These are phyloP conservation scores for Yasuhikotakia modesta DNA, from an alignment of 2,797 vertebrate species.

Conservation along the genomic window DNA sequence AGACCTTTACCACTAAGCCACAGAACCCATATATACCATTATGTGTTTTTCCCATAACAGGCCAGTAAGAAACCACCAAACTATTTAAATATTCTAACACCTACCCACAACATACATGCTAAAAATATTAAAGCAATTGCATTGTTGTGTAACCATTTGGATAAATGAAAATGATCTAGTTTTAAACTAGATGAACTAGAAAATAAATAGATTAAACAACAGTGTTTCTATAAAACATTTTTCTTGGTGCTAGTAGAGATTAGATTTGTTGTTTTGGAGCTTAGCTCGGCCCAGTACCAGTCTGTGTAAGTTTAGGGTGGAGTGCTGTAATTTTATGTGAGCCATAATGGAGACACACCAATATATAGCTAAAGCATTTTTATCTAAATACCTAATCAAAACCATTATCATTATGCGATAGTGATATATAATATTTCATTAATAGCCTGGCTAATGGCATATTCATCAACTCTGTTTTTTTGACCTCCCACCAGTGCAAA, in stretches of 20 bases:
- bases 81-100: too few relatives aligned
- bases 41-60: not conserved
- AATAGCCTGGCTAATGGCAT: not conserved
- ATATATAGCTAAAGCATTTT: not conserved
- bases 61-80: too few relatives aligned
- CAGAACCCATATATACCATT: not conserved
- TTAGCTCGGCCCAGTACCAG: not conserved
- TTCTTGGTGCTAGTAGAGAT: not conserved
- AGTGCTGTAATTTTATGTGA: not conserved
- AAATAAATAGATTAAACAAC: too few relatives aligned
- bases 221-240: too few relatives aligned
- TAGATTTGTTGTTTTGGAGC: not conserved
- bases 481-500: not conserved
- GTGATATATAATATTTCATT: not conserved
- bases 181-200: too few relatives aligned
- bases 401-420: not conserved
- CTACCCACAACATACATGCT: too few relatives aligned
- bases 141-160: too few relatives aligned
- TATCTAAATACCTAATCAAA: not conserved
- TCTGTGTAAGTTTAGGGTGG: constrained; percentile 33
- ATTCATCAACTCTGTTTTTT: not conserved
- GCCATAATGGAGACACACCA: constrained; percentile 1
- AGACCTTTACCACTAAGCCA: not conserved
- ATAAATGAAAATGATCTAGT: too few relatives aligned
- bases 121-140: too few relatives aligned